Base-by-base conservation (phyloP, 2,797 vertebrate species). In the Podargus strigoides region DNA sequence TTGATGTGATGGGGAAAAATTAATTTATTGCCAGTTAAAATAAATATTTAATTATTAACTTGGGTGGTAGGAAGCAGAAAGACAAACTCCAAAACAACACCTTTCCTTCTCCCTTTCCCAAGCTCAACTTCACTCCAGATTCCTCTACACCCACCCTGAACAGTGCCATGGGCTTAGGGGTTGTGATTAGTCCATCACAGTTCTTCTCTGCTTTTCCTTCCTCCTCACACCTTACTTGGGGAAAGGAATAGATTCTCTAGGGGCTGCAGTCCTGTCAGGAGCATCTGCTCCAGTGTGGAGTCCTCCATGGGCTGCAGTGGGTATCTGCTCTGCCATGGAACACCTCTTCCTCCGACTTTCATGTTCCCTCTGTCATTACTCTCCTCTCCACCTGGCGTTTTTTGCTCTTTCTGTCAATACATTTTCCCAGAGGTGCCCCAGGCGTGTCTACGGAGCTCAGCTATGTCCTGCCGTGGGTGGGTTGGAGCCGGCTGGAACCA, bases 151-250 rank as follows among this genome's bases (percentile, higher is more conserved):
- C 5, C 8, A 4, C 3, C 22, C 22, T 8, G 7, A 69, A 18
- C 0, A 0, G 13, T 36, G 26, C 30, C 32, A 12, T 0, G 0
- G 9, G 15, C 9, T 22, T 67, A 15, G 30, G 14, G 24, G 19
- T 39, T 85, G 12, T 1, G 1, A 6, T 62, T 46, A 46, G 30
- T 36, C 50, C 46, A 10, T 37, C 28, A 42, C 41, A 22, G 22
- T 47, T 62, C 12, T 84, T 34, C n/a, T 50, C 41, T 64, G 28
- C 14, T 53, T 83, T 75, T 79, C 12, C 23, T 91, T 64, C 34
- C 24, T 76, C 46, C n/a, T 53, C 3, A 1, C 3, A 7, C 32
- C 16, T 87, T 66, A 82, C 37, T 17, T 75, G n/a, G n/a, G n/a
- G n/a, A n/a, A n/a, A n/a, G n/a, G 28, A 34, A 32, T 5, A 7